Conservation (phyloP, 2,888 invertebrate genomes). For the Spodoptera picta region DNA sequence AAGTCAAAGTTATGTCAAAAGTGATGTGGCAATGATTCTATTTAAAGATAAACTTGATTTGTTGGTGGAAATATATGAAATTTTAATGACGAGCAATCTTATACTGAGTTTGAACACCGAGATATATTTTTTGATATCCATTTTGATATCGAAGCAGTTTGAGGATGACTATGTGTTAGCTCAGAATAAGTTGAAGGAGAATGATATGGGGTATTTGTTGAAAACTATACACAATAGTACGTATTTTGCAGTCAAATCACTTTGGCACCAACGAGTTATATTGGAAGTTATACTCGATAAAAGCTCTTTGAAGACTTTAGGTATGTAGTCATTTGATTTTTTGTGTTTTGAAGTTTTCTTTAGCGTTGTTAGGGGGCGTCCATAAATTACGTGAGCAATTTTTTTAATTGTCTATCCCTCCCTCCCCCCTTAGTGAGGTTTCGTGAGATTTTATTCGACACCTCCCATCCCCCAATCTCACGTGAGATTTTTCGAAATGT, state of each 20-base stretch:
- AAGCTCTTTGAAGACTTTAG: slow-evolving; percentile 88
- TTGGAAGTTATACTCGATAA: slow-evolving; percentile 89
- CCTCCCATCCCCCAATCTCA: too few relatives aligned
- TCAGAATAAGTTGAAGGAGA: slow-evolving; percentile 64
- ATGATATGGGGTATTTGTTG: slow-evolving; percentile 73
- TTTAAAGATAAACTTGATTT: slow-evolving; percentile 86
- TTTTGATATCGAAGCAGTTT: slow-evolving; percentile 87
- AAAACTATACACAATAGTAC: slow-evolving; percentile 91
- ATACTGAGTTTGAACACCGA: slow-evolving; percentile 91
- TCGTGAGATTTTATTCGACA: too few relatives aligned
- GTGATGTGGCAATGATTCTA: slow-evolving; percentile 81
- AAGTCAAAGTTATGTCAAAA: slow-evolving; percentile 70
- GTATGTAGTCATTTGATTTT: slow-evolving; percentile 45
- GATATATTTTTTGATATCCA: slow-evolving; percentile 91
- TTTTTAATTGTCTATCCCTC: too few relatives aligned
- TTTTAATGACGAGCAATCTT: slow-evolving; percentile 89
- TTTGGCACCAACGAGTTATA: slow-evolving; percentile 89
- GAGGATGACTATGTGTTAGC: slow-evolving; percentile 71
- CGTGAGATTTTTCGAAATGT: too few relatives aligned
- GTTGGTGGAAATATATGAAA: slow-evolving; percentile 88
- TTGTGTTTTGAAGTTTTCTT: too few relatives aligned
- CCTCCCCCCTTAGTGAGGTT: too few relatives aligned
- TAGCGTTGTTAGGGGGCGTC: too few relatives aligned
- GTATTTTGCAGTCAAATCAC: slow-evolving; percentile 92
- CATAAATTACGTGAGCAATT: too few relatives aligned